A percentile compares a stretch with the other conserved stretches of the same genome.
Conservation (phyloP, 2,888 invertebrate species). For the Parnassius orleans region DNA sequence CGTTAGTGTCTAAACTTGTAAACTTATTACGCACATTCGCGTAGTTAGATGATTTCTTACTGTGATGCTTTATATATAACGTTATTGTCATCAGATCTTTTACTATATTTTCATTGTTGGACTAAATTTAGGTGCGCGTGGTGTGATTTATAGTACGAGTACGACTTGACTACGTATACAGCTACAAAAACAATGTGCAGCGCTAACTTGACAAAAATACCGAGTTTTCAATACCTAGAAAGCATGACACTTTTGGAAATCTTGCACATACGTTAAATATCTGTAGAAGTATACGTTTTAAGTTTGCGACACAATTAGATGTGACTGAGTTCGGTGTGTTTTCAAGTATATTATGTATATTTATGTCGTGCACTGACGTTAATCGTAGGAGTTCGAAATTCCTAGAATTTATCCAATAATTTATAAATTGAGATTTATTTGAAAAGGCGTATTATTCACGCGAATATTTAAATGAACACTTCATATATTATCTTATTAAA, state of each 20-base stretch:
- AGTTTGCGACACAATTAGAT: slow-evolving; percentile 8
- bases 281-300: slow-evolving; percentile 10
- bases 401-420: slow-evolving; percentile 13
- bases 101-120: slow-evolving; percentile 35
- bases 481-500: not conserved
- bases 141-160: slow-evolving; percentile 17
- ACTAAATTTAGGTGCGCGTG: slow-evolving; percentile 26
- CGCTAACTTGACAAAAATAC: too few relatives aligned
- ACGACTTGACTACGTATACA: slow-evolving; percentile 11
- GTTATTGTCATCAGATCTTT: slow-evolving; percentile 47
- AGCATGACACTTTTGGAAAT: too few relatives aligned
- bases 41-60: slow-evolving; percentile 75
- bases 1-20: slow-evolving; percentile 52
- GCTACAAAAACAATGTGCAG: not conserved
- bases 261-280: too few relatives aligned
- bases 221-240: too few relatives aligned
- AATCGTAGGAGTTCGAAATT: slow-evolving; percentile 14
- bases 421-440: slow-evolving; percentile 6
- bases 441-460: not conserved
- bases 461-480: too few relatives aligned
- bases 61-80: slow-evolving; percentile 71
- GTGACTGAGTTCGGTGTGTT: slow-evolving; percentile 15
- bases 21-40: slow-evolving; percentile 76
- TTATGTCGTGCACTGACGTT: slow-evolving; percentile 12
- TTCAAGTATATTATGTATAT: slow-evolving; percentile 12